Percentiles rank a stretch among this genome's conserved stretches.
These are phyloP conservation scores for Diplazon laetatorius DNA, from an alignment of 2,888 invertebrate species.

Conservation along the genomic window DNA sequence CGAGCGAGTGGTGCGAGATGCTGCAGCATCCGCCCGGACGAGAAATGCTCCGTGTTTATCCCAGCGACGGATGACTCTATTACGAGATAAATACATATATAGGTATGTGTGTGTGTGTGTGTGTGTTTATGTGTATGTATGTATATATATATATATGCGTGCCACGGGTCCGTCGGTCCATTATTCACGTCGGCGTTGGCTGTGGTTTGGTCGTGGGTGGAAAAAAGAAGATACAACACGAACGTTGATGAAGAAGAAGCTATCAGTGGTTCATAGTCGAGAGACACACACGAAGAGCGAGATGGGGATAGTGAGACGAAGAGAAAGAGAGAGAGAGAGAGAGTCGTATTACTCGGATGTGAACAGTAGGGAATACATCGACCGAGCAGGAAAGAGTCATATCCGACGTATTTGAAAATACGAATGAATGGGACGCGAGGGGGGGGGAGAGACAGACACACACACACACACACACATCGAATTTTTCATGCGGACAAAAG, in stretches of 20 bases:
- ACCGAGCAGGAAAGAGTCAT: slow-evolving; percentile 38
- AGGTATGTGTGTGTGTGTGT: too few relatives aligned
- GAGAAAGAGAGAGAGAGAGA: background rate
- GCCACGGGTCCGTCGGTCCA: slow-evolving; percentile 62
- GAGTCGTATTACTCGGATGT: slow-evolving; percentile 26
- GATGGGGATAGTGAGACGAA: background rate
- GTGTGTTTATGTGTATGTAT: too few relatives aligned
- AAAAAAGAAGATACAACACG: slow-evolving; percentile 20
- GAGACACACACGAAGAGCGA: background rate
- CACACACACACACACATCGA: background rate
- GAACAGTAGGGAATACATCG: slow-evolving; percentile 35
- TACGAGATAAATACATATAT: too few relatives aligned
- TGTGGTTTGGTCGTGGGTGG: slow-evolving; percentile 63
- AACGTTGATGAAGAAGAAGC: slow-evolving; percentile 11
- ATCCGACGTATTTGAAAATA: slow-evolving; percentile 69
- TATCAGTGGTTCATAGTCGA: slow-evolving; percentile 8
- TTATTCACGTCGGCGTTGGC: slow-evolving; percentile 73
- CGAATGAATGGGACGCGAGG: slow-evolving; percentile 64
- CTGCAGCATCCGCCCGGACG: slow-evolving; percentile 31
- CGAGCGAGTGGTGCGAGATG: slow-evolving; percentile 39
- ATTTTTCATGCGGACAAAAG: slow-evolving; percentile 20
- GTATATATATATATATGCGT: too few relatives aligned
- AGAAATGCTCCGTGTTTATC: too few relatives aligned
- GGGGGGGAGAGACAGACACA: background rate
- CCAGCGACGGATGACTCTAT: slow-evolving; percentile 61